Conservation (phyloP, 2,888 invertebrate species). For the Polyommatus iphigenia region DNA sequence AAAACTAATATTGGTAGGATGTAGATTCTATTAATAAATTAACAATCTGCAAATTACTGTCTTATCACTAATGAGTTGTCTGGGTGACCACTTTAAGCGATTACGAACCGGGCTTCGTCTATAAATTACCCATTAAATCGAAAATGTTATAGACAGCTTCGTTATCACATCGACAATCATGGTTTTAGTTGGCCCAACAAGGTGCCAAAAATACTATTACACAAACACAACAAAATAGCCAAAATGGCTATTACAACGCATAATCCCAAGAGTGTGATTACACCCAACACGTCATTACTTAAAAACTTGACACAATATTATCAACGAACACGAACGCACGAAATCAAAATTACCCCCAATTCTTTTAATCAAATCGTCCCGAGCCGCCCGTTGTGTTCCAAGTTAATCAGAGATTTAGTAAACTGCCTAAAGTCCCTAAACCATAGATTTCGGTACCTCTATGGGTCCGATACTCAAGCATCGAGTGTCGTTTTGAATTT, state of each 20-base stretch:
- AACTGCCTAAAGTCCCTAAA: not conserved
- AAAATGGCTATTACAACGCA: not conserved
- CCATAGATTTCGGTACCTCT: not conserved
- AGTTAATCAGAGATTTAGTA: conserved; percentile 14
- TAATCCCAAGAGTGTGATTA: not conserved
- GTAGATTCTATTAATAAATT: no score
- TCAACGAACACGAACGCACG: not conserved
- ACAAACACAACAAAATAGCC: not conserved
- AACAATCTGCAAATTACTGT: no score
- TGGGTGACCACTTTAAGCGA: no score
- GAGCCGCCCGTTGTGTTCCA: not conserved
- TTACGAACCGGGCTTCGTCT: no score
- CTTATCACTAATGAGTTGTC: no score
- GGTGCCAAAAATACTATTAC: not conserved
- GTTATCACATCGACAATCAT: no score
- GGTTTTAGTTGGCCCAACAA: no score
- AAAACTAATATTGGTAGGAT: no score
- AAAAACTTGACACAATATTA: conserved; percentile 6
- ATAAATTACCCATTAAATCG: no score
- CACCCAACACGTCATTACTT: not conserved
- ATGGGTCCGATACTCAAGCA: not conserved
- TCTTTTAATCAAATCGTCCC: conserved; percentile 7
- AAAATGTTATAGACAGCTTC: no score
- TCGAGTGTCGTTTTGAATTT: not conserved
- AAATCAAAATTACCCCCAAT: conserved; percentile 2